Base-by-base conservation (phyloP, 1,140 invertebrate species). In the Nephila pilipes region DNA sequence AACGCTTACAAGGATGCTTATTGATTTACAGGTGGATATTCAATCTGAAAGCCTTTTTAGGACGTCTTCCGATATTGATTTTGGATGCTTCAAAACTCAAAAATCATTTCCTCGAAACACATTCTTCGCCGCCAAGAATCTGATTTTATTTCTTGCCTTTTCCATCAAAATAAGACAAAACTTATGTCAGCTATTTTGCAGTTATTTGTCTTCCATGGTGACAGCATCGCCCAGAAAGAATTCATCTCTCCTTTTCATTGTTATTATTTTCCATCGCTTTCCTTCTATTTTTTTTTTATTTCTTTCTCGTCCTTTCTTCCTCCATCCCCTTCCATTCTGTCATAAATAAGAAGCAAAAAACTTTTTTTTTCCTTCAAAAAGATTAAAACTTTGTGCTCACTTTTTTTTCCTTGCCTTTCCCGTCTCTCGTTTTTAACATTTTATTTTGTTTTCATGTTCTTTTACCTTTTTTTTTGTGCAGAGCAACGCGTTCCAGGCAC, bases 111-210 rank as follows among this genome's bases (percentile, higher is more conserved):
- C 12, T 65, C 3, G 25, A n/a, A 85, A 54, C 25, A 32, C 55
- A 83, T 55, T 85, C 46, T 85, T 85, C 46, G 16, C 55, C 29
- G 29, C 25, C 54, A 85, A 55, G 20, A 36, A 38, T 87, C 25
- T n/a, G 25, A 55, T 90, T 79, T 58, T 90, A 18, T 90, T 90
- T 25, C 69, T 80, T 75, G 12, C 20, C 75, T 65, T 46, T 58
- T 65, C 89, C n/a, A 91, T 91, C 89, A 91, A 91, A 91, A 79
- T 83, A 91, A 58, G 89, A 91, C 79, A 91, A 83, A 91, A 91
- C 75, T 81, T 83, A 91, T 91, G 89, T 91, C 89, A 83, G 89
- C 89, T 91, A 91, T 91, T 91, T 91, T 91, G 25, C 89, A 91
- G 89, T 91, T 91, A 91, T 91, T 91, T 91, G 89, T 91, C 89